Conservation (phyloP, 37 sponge, comb jelly and placozoan species). For the Tethya wilhelma region DNA sequence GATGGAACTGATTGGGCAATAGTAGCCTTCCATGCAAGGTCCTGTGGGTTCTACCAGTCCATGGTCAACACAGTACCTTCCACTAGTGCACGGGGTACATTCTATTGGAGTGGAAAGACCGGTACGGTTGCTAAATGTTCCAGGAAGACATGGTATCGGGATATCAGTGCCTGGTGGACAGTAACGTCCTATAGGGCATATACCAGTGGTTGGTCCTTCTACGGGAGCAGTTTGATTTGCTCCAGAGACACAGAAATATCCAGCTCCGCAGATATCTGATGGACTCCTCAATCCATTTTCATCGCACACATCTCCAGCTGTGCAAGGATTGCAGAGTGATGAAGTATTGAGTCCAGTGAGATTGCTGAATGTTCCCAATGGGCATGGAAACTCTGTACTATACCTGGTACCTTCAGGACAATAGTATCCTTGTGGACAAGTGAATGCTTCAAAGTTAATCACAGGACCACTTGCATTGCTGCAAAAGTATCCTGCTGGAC, state of each 20-base stretch:
- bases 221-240: neutral
- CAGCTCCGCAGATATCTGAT: neutral
- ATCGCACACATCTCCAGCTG: neutral
- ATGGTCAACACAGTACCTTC: neutral
- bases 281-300: neutral
- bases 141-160: neutral
- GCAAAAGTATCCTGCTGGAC: neutral
- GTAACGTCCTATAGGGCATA: neutral
- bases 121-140: neutral
- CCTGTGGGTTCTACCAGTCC: neutral
- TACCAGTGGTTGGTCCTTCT: neutral
- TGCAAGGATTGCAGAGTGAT: neutral
- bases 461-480: neutral
- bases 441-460: neutral
- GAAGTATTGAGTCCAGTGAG: neutral
- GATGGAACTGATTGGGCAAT: neutral
- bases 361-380: conserved; percentile 13
- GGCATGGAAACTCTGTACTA: neutral
- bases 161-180: neutral
- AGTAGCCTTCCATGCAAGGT: neutral
- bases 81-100: neutral
- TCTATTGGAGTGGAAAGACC: neutral
- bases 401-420: neutral
- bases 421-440: neutral
- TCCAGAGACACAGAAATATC: neutral